Evolutionary conservation across 2,888 invertebrate genomes (phyloP).

Genomic region (Nezara viridula): DNA sequence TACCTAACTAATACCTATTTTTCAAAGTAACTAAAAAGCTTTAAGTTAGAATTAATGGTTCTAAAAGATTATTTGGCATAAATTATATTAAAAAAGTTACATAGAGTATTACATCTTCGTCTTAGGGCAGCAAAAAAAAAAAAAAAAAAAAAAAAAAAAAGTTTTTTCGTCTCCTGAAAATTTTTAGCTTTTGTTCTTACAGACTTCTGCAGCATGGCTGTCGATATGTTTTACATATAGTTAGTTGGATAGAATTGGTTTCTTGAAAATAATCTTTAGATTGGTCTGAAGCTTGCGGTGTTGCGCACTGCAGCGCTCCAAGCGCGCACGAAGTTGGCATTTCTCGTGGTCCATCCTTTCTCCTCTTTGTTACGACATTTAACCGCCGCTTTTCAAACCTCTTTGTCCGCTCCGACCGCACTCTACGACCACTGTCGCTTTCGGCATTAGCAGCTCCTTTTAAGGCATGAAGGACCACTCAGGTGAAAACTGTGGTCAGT

Average conservation of each 20-base stretch:
- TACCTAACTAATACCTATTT: no score
- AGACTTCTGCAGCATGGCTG: no score
- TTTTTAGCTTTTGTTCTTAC: no score
- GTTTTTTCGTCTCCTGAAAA: no score
- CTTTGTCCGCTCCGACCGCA: background rate
- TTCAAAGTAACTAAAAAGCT: no score
- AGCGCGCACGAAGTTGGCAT: conserved; percentile 42
- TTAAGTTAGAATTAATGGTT: no score
- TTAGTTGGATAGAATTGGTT: background rate
- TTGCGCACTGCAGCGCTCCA: background rate
- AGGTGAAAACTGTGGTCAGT: background rate
- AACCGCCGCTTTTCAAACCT: conserved; percentile 10
- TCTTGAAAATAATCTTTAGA: background rate
- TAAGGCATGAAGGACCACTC: background rate
- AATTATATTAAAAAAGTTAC: no score
- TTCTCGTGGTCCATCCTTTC: conserved; percentile 32
- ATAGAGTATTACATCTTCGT: no score
- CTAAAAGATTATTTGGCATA: no score
- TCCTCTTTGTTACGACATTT: conserved; percentile 45
- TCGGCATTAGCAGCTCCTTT: background rate
- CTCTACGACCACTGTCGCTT: conserved; percentile 3
- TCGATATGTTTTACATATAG: no score
- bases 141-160: no score
- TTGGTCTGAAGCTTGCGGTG: background rate
- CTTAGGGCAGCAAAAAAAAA: no score